Evolutionary conservation across 2,113 vertebrate genomes (phyloP).

Genomic region (Ondatra zibethicus): DNA sequence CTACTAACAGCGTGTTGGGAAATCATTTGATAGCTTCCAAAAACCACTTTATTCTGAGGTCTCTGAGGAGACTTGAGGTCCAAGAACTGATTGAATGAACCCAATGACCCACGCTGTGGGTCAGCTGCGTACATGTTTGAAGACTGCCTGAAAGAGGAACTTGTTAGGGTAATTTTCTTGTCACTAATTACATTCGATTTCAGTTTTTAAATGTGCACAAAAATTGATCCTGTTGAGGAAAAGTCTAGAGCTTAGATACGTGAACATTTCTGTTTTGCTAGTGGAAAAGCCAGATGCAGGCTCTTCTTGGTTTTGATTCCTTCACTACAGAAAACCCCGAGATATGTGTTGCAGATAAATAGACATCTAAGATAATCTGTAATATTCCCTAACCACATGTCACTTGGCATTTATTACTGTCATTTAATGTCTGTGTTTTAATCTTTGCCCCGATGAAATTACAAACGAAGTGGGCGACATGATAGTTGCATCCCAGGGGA

Average conservation of each 20-base stretch:
- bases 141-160: conserved; percentile 28
- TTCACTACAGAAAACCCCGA: background rate
- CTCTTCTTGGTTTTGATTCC: background rate
- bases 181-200: conserved; percentile 55
- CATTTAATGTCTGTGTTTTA: background rate
- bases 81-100: background rate
- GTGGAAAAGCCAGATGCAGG: background rate
- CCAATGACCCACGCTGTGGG: background rate
- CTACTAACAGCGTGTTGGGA: conserved; percentile 30
- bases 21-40: background rate
- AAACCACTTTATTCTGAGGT: conserved; percentile 27
- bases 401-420: background rate
- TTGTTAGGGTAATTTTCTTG: background rate
- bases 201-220: conserved; percentile 40
- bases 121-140: background rate
- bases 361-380: background rate
- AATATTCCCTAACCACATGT: background rate
- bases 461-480: background rate
- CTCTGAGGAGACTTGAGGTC: background rate
- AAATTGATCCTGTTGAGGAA: background rate
- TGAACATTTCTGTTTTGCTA: conserved; percentile 16
- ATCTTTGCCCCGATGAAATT: conserved; percentile 15
- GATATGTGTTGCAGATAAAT: background rate
- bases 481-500: background rate
- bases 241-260: conserved; percentile 29